A percentile compares a stretch with the other conserved stretches of the same genome.
Conservation (phyloP, 1,140 invertebrate species). For the Drosophila auraria region DNA sequence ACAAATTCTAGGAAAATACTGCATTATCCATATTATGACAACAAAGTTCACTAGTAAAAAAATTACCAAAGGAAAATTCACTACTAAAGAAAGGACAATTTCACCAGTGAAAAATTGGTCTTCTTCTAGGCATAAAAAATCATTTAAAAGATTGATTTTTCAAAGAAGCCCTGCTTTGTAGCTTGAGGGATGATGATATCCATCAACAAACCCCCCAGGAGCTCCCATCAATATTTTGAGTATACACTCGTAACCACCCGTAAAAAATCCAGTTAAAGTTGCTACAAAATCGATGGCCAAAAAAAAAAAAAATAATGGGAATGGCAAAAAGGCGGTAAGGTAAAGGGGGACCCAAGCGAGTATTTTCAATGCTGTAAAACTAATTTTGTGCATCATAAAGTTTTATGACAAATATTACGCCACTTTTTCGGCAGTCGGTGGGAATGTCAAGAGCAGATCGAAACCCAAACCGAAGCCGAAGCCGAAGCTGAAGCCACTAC, state of each 20-base stretch:
- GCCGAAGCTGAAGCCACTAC: neutral
- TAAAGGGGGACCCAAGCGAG: neutral
- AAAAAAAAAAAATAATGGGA: conserved; percentile 12
- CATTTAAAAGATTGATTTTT: no score
- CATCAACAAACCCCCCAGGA: conserved; percentile 2
- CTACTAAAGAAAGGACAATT: no score
- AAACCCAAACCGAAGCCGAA: conserved; percentile 13
- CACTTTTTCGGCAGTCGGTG: conserved; percentile 73
- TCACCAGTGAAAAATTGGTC: no score
- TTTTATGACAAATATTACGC: conserved; percentile 81
- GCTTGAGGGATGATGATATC: conserved; percentile 5
- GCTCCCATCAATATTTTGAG: neutral
- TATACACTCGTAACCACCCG: conserved; percentile 10
- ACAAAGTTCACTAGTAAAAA: no score
- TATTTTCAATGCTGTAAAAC: conserved; percentile 73
- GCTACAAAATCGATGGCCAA: conserved; percentile 54
- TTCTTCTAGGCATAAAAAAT: no score
- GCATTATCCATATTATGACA: no score
- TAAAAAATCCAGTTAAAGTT: conserved; percentile 46
- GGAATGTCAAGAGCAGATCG: conserved; percentile 68
- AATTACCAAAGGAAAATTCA: no score
- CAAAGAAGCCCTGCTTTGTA: no score
- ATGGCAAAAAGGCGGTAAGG: neutral
- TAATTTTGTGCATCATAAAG: conserved; percentile 81
- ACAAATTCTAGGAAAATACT: no score